Evolutionary conservation across 2,113 vertebrate species (phyloP), one percentile per base, ranked within the genome.

Genomic region (Neodon shergylaensis): DNA sequence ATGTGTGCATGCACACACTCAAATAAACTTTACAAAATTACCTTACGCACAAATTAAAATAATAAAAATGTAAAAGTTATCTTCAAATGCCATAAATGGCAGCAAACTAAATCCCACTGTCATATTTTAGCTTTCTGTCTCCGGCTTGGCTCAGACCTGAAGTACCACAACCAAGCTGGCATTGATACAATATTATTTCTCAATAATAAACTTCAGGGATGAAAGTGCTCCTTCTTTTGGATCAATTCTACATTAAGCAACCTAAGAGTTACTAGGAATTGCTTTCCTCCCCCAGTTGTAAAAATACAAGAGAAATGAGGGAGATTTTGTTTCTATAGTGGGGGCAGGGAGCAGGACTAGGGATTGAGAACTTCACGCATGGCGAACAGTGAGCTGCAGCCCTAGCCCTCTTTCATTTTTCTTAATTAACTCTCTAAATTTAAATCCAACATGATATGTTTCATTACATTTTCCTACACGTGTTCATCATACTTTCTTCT

Each of bases 161-260:
- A 91, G 89, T 61, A 70, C 73, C 63, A n/a, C 58, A 92, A 91
- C 68, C 31, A 70, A 24, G 17, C 52, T 90, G 90, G 73, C 79
- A 79, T 24, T 78, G 90, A 95, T 36, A 95, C 63, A 95, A 87
- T 83, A 83, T 89, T 73, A 82, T 92, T 94, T 96, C 93, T 96
- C 94, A 96, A 90, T 88, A 95, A 90, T 88, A 96, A 96, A 92
- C 76, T 79, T 95, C n/a, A 92, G 78, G 54, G 96, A 22, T 58
- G 74, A 95, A 70, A 95, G 83, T 83, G 70, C 85, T 85, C 94
- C 63, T 83, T 93, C 47, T 49, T 89, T 95, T 88, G 17, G 73
- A 94, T 93, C 92, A 96, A 88, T 79, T 89, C 90, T 92, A 88
- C 91, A 90, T 61, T 90, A 95, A 82, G 49, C 87, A 95, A 97